Conservation (phyloP, 2,888 invertebrate genomes). For the Alloplasta piceator region DNA sequence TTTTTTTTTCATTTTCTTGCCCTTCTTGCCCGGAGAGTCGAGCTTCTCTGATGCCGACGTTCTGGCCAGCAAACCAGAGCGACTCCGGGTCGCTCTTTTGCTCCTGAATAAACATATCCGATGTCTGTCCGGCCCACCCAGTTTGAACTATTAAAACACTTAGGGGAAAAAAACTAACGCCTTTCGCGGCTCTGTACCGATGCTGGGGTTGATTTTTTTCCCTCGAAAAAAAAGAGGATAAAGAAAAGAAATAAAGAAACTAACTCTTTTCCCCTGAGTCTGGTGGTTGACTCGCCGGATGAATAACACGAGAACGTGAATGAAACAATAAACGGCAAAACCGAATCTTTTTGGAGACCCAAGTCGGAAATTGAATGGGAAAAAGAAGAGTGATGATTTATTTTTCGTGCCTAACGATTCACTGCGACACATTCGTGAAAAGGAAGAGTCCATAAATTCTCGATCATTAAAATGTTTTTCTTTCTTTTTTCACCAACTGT, state of each 20-base stretch:
- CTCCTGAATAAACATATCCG: slow-evolving; percentile 82
- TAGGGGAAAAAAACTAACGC: slow-evolving; percentile 77
- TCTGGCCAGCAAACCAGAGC: slow-evolving; percentile 68
- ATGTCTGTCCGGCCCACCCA: slow-evolving; percentile 81
- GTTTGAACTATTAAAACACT: slow-evolving; percentile 80
- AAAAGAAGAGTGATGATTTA: slow-evolving; percentile 3
- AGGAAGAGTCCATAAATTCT: slow-evolving; percentile 46
- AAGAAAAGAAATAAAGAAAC: slow-evolving; percentile 51
- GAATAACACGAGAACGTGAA: slow-evolving; percentile 48
- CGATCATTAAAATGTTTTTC: slow-evolving; percentile 26
- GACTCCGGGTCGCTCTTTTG: slow-evolving; percentile 67
- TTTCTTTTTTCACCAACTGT: slow-evolving; percentile 1
- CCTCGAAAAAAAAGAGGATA: slow-evolving; percentile 24
- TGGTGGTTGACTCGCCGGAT: slow-evolving; percentile 19
- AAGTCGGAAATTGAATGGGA: slow-evolving; percentile 52
- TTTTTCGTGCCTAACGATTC: slow-evolving; percentile 8
- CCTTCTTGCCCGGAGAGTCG: slow-evolving; percentile 38
- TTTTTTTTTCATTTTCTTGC: slow-evolving; percentile 54
- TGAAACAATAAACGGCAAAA: slow-evolving; percentile 64
- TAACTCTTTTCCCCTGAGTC: slow-evolving; percentile 47
- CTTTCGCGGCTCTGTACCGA: slow-evolving; percentile 66
- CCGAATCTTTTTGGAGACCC: slow-evolving; percentile 16
- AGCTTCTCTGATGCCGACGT: slow-evolving; percentile 41
- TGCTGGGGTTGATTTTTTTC: slow-evolving; percentile 42
- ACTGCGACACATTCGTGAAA: background rate